These are phyloP conservation scores for Equus quagga DNA, from an alignment of 2,113 vertebrate genomes.

Conservation along the genomic window DNA sequence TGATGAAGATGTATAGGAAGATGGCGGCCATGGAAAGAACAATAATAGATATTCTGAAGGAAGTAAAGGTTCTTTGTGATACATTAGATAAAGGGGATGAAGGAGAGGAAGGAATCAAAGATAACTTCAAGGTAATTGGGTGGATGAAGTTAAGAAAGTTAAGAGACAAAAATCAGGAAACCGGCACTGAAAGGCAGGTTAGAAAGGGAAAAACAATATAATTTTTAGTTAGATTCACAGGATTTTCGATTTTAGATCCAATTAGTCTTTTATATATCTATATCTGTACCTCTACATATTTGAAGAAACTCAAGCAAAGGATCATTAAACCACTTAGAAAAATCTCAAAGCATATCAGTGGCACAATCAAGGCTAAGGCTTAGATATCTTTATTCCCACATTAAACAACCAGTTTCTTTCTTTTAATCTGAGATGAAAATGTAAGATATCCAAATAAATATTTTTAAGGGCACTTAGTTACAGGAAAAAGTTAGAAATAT, in stretches of 20 bases:
- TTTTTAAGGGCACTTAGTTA: neutral
- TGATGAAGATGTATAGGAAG: neutral
- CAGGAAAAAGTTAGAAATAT: neutral
- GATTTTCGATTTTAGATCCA: neutral
- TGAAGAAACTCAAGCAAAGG: constrained; percentile 27
- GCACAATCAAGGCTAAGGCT: neutral
- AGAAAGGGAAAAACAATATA: neutral
- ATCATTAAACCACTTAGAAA: neutral
- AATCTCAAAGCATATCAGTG: neutral
- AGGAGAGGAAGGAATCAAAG: constrained; percentile 4
- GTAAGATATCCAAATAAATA: neutral
- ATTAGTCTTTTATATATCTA: neutral
- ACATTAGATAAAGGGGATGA: constrained; percentile 18
- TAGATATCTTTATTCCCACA: neutral
- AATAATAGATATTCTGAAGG: neutral
- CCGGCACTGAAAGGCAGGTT: neutral
- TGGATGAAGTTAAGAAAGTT: neutral
- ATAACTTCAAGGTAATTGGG: constrained; percentile 44
- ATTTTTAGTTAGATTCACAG: neutral
- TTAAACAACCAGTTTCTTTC: neutral
- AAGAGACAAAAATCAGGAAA: constrained; percentile 34
- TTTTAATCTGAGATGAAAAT: neutral
- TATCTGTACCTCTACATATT: neutral
- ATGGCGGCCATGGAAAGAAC: neutral
- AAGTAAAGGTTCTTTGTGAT: neutral